These are phyloP conservation scores for Hippocampus abdominalis DNA, from an alignment of 2,113 vertebrate species.

Conservation along the genomic window DNA sequence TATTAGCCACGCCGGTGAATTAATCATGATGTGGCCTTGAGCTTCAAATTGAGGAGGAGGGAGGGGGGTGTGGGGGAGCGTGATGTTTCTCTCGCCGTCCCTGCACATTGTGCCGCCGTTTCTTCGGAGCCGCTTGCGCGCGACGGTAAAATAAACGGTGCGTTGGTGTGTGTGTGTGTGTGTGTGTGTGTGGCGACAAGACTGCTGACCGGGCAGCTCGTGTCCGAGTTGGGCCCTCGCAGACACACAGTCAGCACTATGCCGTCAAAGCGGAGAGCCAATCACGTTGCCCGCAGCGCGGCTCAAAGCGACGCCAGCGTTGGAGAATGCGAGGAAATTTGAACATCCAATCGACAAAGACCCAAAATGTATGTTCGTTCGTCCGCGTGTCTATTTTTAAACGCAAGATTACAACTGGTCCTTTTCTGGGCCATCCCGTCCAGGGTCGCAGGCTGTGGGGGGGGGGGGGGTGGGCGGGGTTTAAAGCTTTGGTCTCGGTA, in stretches of 20 bases:
- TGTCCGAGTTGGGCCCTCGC: slow-evolving; percentile 51
- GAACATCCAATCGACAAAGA: neutral
- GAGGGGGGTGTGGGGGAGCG: neutral
- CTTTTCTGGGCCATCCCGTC: slow-evolving; percentile 8
- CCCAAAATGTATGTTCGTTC: too few species aligned
- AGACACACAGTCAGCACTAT: slow-evolving; percentile 77
- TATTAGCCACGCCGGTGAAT: slow-evolving; percentile 43
- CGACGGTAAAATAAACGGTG: slow-evolving; percentile 14
- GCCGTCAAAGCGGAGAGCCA: slow-evolving; percentile 56
- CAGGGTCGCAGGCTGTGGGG: slow-evolving; percentile 14
- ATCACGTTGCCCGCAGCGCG: slow-evolving; percentile 32
- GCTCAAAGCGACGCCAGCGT: slow-evolving; percentile 40
- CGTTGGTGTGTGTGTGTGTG: neutral
- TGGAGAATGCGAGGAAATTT: neutral
- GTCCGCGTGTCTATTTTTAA: neutral
- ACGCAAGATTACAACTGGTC: slow-evolving; percentile 10
- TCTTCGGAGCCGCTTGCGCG: slow-evolving; percentile 9
- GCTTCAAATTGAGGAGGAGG: neutral
- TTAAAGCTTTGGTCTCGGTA: slow-evolving; percentile 63
- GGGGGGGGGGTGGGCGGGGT: neutral
- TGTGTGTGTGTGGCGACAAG: slow-evolving; percentile 29
- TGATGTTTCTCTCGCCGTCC: neutral
- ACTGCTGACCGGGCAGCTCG: slow-evolving; percentile 68
- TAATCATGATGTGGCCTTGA: slow-evolving; percentile 40
- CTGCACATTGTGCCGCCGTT: neutral